Conservation (phyloP, 92 coral and sea anemone species). For the Heliopora coerulea region DNA sequence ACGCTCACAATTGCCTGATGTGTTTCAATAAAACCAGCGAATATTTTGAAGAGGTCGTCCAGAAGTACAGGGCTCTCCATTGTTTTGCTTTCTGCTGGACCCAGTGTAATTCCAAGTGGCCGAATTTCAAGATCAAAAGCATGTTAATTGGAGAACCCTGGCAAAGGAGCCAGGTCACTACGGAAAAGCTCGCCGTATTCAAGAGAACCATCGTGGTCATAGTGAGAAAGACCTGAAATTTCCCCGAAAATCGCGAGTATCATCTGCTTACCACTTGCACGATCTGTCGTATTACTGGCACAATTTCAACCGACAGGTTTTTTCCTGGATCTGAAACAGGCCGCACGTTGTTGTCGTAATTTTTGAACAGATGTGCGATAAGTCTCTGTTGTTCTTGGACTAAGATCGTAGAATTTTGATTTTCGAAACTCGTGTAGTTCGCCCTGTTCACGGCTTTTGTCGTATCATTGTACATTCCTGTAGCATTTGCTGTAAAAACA, state of each 20-base stretch:
- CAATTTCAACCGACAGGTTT: slow-evolving; percentile 6
- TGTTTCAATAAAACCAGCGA: too few relatives aligned
- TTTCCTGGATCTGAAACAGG: slow-evolving; percentile 14
- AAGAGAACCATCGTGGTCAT: too few relatives aligned
- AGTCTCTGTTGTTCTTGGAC: slow-evolving; percentile 37
- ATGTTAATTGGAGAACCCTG: too few relatives aligned
- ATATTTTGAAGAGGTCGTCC: too few relatives aligned
- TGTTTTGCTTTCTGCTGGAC: too few relatives aligned
- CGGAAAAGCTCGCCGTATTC: too few relatives aligned
- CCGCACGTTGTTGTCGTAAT: slow-evolving; percentile 29
- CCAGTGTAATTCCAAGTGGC: too few relatives aligned
- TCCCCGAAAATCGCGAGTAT: background rate
- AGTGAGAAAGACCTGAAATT: too few relatives aligned
- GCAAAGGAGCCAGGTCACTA: too few relatives aligned
- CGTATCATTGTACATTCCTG: background rate
- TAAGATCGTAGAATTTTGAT: background rate
- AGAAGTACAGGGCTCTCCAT: too few relatives aligned
- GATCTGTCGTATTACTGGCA: slow-evolving; percentile 11
- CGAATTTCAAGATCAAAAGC: too few relatives aligned
- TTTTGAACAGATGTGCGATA: slow-evolving; percentile 20
- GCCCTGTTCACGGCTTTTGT: background rate
- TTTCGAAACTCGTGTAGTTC: background rate
- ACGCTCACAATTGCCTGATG: too few relatives aligned
- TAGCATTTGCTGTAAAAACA: background rate
- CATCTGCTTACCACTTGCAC: slow-evolving; percentile 10